Evolutionary conservation across 2,113 vertebrate genomes (phyloP), one percentile per base, ranked within the genome.

Genomic region (Podarcis muralis): DNA sequence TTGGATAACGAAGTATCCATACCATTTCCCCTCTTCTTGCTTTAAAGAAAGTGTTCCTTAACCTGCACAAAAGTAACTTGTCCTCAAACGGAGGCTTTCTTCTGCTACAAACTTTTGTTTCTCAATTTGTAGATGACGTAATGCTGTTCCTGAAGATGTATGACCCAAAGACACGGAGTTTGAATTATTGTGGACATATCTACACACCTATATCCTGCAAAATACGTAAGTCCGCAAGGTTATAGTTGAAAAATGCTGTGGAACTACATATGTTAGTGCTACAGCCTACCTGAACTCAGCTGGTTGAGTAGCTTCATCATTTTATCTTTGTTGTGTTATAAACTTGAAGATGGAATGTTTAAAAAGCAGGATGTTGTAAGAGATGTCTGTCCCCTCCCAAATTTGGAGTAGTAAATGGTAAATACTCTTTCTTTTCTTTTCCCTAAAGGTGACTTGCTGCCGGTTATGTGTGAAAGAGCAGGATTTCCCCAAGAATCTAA

Each of bases 131-230:
- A 99, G 99, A 99, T 95, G 99, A 99, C 93, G 99, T 99, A 91
- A 99, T 99, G 99, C 97, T 99, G 93, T 99, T 99, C 96, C 95
- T 99, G 97, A 99, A 99, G 97, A 99, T 99, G 99, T 99, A 99
- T 88, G 99, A 99, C 95, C 98, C 99, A 80, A 99, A 99, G 97
- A 99, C 98, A 94, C 97, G 98, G 97, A 99, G 99, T 97, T 98
- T 99, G 98, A 99, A 99, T 98, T 99, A 99, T 97, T 99, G 99
- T 97, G 99, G 99, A 97, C 99, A 99, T 97, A 99, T 99, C 98
- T 99, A 99, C 95, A 99, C 99, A 79, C 99, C 99, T 96, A 99
- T 99, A 98, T 99, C 99, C 97, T 99, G 99, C 97, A 99, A 99
- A 99, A 99, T 99, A 98, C 98, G 99, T 99, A 96, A 98, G 98